Evolutionary conservation across 92 coral and sea anemone species (phyloP).

Genomic region (Umimayanthus chanpuru): DNA sequence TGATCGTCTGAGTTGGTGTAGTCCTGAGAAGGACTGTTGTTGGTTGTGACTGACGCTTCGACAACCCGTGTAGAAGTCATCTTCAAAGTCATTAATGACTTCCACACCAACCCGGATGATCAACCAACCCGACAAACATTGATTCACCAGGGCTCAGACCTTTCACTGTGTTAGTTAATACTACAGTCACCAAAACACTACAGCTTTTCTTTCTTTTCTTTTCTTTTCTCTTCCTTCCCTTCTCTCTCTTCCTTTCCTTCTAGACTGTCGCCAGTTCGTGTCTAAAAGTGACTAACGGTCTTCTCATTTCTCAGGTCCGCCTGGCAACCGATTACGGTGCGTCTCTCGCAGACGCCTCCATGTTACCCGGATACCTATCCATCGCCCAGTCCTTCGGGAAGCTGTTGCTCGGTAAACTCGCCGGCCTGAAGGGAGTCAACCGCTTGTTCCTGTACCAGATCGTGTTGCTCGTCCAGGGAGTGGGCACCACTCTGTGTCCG

Average conservation of each 20-base stretch:
- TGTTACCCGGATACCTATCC: neutral
- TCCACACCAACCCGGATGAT: too few species aligned
- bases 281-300: neutral
- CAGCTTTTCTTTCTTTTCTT: too few species aligned
- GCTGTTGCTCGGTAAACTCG: neutral
- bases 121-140: too few species aligned
- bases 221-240: neutral
- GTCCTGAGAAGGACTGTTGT: too few species aligned
- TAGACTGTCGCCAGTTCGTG: neutral
- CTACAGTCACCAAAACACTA: too few species aligned
- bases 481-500: constrained; percentile 10
- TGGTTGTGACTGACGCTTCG: too few species aligned
- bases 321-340: constrained; percentile 15
- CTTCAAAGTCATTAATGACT: too few species aligned
- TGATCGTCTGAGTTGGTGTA: too few species aligned
- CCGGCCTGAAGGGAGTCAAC: constrained; percentile 2
- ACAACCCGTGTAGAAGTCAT: too few species aligned
- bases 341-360: neutral
- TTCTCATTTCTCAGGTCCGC: constrained; percentile 2
- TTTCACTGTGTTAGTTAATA: too few species aligned
- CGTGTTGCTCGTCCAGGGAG: neutral
- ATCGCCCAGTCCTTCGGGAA: constrained; percentile 15
- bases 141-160: too few species aligned
- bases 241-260: neutral
- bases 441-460: neutral